Conservation (phyloP, 2,888 invertebrate genomes). For the Trilocha varians region DNA sequence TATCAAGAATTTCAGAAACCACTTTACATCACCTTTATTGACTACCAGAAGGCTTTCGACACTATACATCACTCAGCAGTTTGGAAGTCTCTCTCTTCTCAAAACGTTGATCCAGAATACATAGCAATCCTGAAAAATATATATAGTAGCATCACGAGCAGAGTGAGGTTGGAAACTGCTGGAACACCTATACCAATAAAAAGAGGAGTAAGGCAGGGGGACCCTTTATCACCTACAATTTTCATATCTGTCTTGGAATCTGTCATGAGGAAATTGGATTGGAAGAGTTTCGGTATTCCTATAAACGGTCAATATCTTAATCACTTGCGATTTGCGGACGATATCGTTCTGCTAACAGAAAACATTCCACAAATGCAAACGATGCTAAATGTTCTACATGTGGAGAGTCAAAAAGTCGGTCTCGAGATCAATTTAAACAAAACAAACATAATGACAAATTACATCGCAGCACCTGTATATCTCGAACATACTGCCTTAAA, state of each 20-base stretch:
- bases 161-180: slow-evolving; percentile 8
- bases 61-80: slow-evolving; percentile 6
- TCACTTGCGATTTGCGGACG: slow-evolving; percentile 4
- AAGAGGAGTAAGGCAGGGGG: slow-evolving; percentile 12
- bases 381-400: slow-evolving; percentile 11
- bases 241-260: slow-evolving; percentile 6
- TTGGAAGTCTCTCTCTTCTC: slow-evolving; percentile 6
- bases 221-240: slow-evolving; percentile 11
- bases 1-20: slow-evolving; percentile 5
- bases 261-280: slow-evolving; percentile 1
- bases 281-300: slow-evolving; percentile 3
- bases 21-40: slow-evolving; percentile 6
- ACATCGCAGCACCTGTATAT: slow-evolving; percentile 4
- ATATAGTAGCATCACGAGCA: slow-evolving; percentile 6
- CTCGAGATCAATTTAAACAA: slow-evolving; percentile 14
- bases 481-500: slow-evolving; percentile 6
- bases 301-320: slow-evolving; percentile 1
- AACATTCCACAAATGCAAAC: not conserved
- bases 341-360: slow-evolving; percentile 5
- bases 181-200: slow-evolving; percentile 8
- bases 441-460: slow-evolving; percentile 15
- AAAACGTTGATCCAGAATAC: slow-evolving; percentile 1
- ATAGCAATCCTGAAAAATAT: slow-evolving; percentile 2
- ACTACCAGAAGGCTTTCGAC: slow-evolving; percentile 11
- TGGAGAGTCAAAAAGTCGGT: slow-evolving; percentile 9